These are phyloP conservation scores for Thymelicus sylvestris DNA, from an alignment of 2,888 invertebrate species.

Conservation along the genomic window DNA sequence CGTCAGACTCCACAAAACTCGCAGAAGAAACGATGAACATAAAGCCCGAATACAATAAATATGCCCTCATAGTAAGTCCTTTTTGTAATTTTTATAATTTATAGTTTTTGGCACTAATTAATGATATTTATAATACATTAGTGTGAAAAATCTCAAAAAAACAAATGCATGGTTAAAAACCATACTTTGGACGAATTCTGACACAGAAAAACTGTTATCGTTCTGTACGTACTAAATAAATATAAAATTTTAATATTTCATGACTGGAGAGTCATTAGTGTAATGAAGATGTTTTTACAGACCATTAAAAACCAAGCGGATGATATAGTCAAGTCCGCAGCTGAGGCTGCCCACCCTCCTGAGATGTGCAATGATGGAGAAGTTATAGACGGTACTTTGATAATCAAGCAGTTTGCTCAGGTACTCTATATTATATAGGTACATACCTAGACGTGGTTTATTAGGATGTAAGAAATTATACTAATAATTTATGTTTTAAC, in stretches of 20 bases:
- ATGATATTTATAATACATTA: no score
- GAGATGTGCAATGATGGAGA: conserved; percentile 45
- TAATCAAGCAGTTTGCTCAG: conserved; percentile 60
- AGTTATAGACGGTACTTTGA: conserved; percentile 51
- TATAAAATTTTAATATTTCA: no score
- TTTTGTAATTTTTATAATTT: not conserved
- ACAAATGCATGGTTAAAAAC: no score
- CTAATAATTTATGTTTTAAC: not conserved
- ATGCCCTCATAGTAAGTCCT: conserved; percentile 51
- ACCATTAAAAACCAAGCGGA: conserved; percentile 53
- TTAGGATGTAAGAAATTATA: not conserved
- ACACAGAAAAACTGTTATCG: no score
- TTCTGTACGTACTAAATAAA: no score
- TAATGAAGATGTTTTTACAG: conserved; percentile 44
- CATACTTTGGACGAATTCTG: no score
- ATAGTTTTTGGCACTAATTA: not conserved
- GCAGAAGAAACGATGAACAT: conserved; percentile 41
- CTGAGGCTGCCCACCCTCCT: conserved; percentile 40
- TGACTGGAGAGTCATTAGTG: not conserved
- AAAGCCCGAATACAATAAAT: conserved; percentile 48
- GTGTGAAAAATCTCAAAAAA: no score
- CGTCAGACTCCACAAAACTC: conserved; percentile 54
- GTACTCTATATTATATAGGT: conserved; percentile 45
- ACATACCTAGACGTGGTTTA: no score
- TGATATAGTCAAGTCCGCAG: conserved; percentile 53